Conservation (phyloP, 2,888 invertebrate species). For the Endotricha flammealis region DNA sequence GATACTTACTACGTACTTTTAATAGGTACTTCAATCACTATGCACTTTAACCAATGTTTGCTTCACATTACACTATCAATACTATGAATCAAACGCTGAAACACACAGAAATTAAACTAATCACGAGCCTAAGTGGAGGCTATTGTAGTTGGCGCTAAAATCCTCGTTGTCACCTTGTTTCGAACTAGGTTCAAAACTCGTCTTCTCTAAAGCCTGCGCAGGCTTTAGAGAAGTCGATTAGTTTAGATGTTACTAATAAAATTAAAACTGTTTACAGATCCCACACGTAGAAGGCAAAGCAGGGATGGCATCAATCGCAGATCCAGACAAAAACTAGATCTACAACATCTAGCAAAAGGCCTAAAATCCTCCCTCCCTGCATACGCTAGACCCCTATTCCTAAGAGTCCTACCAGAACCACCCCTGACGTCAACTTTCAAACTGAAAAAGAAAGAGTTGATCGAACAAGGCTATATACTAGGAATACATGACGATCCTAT, state of each 20-base stretch:
- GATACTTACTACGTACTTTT: too few species aligned
- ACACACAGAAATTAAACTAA: too few species aligned
- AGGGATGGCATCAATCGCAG: slow-evolving; percentile 95
- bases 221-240: too few species aligned
- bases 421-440: slow-evolving; percentile 94
- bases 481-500: slow-evolving; percentile 81
- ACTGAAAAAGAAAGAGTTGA: slow-evolving; percentile 92
- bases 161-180: too few species aligned
- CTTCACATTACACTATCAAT: too few species aligned
- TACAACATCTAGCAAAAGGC: slow-evolving; percentile 61
- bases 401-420: slow-evolving; percentile 86
- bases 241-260: too few species aligned
- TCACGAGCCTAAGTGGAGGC: too few species aligned
- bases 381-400: slow-evolving; percentile 92
- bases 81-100: too few species aligned
- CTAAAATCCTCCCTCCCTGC: slow-evolving; percentile 81
- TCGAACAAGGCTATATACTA: slow-evolving; percentile 87
- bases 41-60: too few species aligned
- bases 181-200: too few species aligned
- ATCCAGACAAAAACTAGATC: slow-evolving; percentile 81
- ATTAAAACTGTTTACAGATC: slow-evolving; percentile 69
- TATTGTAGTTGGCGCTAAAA: slow-evolving; percentile 85
- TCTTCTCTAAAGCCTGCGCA: too few species aligned
- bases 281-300: slow-evolving; percentile 91
- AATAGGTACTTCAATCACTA: too few species aligned